Percentiles rank a stretch among this genome's conserved stretches.
phyloP scores from a whole-genome alignment of 2,113 vertebrate species.

The Ammodytes dubius region DNA sequence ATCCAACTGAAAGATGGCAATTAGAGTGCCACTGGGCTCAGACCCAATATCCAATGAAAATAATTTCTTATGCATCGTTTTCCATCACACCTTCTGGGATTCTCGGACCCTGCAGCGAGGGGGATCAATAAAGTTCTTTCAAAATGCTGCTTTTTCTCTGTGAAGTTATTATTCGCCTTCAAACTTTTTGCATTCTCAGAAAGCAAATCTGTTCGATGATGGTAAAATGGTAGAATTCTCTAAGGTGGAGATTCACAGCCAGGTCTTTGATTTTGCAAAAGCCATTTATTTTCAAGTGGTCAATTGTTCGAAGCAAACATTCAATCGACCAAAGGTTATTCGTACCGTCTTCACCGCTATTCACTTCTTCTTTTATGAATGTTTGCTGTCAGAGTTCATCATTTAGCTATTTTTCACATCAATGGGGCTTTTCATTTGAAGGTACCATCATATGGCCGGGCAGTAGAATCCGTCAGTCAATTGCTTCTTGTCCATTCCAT shows the following conservation, averaged over 20 bases:
- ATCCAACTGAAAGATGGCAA: conserved; percentile 31
- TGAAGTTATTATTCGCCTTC: background rate
- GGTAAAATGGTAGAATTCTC: background rate
- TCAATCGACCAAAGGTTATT: background rate
- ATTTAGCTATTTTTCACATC: conserved; percentile 15
- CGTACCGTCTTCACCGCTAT: background rate
- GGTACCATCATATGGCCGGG: conserved; percentile 20
- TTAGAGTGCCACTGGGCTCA: conserved; percentile 26
- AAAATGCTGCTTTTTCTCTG: background rate
- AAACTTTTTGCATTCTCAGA: conserved; percentile 4
- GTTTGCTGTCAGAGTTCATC: conserved; percentile 37
- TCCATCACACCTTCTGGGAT: conserved; percentile 10
- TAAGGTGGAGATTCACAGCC: background rate
- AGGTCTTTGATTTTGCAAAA: background rate
- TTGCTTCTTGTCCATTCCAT: background rate
- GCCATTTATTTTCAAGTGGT: background rate
- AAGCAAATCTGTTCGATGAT: background rate
- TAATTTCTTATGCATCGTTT: conserved; percentile 22
- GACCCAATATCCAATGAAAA: conserved; percentile 10
- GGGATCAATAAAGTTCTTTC: conserved; percentile 17
- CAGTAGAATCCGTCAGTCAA: background rate
- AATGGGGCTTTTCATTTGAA: conserved; percentile 43
- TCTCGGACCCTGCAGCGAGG: background rate
- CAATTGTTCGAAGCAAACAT: background rate
- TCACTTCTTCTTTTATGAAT: conserved; percentile 6